Percentiles rank a stretch among this genome's conserved stretches.
Conservation (phyloP, 2,113 vertebrate species). For the Lampris incognitus region DNA sequence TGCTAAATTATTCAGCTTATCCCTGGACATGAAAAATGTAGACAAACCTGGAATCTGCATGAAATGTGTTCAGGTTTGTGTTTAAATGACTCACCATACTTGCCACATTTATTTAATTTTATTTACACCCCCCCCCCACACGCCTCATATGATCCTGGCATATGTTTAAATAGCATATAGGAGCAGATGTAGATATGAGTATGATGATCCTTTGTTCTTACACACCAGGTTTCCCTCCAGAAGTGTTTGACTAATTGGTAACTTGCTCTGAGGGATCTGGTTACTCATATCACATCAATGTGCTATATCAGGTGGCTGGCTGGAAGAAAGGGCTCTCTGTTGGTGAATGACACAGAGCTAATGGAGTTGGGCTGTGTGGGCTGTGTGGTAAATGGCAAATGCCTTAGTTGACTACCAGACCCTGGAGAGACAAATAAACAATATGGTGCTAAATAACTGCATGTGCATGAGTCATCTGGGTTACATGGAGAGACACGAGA, state of each 20-base stretch:
- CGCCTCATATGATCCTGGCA: too few species aligned
- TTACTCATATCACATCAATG: conserved; percentile 32
- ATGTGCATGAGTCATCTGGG: conserved; percentile 8
- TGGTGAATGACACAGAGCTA: not conserved
- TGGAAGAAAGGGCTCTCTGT: conserved; percentile 51
- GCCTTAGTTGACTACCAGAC: conserved; percentile 14
- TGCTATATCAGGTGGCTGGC: conserved; percentile 25
- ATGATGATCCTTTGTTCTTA: not conserved
- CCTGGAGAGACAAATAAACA: conserved; percentile 58
- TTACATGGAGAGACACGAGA: not conserved
- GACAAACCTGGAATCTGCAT: not conserved
- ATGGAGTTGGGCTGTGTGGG: not conserved
- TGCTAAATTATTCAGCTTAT: conserved; percentile 35
- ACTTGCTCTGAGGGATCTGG: conserved; percentile 43
- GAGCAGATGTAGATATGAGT: not conserved
- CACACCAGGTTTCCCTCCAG: conserved; percentile 15
- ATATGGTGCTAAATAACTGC: conserved; percentile 45
- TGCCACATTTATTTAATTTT: too few species aligned
- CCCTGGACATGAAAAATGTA: conserved; percentile 7
- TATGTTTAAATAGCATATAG: not conserved
- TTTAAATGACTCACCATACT: too few species aligned
- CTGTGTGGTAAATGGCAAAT: conserved; percentile 44
- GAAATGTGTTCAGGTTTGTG: not conserved
- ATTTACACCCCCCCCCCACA: too few species aligned
- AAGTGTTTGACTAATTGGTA: conserved; percentile 40